These are phyloP conservation scores for Argya squamiceps DNA, from an alignment of 2,797 vertebrate species.

Conservation along the genomic window DNA sequence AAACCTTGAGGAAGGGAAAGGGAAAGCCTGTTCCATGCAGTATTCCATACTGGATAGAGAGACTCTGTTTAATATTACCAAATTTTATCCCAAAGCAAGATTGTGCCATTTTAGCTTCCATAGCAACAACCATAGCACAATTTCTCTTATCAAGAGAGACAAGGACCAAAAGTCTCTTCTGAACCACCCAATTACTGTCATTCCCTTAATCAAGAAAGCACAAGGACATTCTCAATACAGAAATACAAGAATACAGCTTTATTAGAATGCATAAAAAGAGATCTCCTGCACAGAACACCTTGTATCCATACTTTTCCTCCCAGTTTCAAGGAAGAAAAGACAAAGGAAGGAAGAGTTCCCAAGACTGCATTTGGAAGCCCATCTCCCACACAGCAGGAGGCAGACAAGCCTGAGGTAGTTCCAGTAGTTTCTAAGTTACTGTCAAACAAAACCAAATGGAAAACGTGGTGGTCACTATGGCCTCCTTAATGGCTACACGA, in stretches of 20 bases:
- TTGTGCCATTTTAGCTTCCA: not conserved
- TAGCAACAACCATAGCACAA: not conserved
- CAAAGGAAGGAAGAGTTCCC: not conserved
- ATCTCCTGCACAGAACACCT: not conserved
- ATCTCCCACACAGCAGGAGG: not conserved
- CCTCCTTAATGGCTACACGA: not conserved
- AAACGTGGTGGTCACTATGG: not conserved
- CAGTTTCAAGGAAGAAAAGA: not conserved
- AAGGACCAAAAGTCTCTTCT: not conserved
- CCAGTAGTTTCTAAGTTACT: not conserved
- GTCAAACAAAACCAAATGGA: not conserved
- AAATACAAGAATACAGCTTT: not conserved
- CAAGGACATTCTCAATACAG: not conserved
- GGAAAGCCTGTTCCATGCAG: not conserved
- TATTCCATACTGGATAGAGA: fast-evolving
- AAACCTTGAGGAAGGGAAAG: not conserved
- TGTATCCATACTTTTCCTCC: not conserved
- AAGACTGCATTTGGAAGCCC: not conserved
- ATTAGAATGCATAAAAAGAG: not conserved
- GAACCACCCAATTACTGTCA: not conserved
- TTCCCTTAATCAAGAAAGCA: not conserved
- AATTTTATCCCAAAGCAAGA: not conserved
- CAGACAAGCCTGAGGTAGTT: not conserved
- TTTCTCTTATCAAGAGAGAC: not conserved
- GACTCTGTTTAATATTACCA: fast-evolving